A percentile compares a stretch with the other conserved stretches of the same genome.
phyloP scores from a whole-genome alignment of 2,888 invertebrate species.

The Cremastinae sp. region DNA sequence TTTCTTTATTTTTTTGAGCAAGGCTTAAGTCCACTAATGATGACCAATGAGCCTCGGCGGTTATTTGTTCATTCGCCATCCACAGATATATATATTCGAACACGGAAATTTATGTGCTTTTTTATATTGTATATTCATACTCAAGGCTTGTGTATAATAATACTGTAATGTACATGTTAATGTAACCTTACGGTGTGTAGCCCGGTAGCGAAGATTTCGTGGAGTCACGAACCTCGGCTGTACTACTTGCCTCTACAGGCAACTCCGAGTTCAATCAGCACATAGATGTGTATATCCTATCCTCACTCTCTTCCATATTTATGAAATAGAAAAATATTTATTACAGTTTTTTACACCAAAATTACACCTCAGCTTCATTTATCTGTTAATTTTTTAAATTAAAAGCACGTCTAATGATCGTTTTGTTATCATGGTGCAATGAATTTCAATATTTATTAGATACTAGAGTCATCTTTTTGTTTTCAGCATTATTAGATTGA shows the following conservation, averaged over 20 bases:
- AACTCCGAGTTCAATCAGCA: neutral
- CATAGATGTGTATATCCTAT: no score
- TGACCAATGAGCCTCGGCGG: slow-evolving; percentile 59
- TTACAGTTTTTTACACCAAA: no score
- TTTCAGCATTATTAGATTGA: no score
- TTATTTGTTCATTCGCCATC: no score
- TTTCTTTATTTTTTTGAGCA: no score
- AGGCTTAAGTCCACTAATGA: slow-evolving; percentile 59
- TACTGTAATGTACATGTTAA: slow-evolving; percentile 55
- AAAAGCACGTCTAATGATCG: no score
- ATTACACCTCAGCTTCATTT: no score
- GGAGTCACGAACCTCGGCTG: slow-evolving; percentile 44
- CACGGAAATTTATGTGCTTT: slow-evolving; percentile 12
- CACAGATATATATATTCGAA: slow-evolving; percentile 37
- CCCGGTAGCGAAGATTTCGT: slow-evolving; percentile 60
- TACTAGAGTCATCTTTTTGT: no score
- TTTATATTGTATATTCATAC: slow-evolving; percentile 6
- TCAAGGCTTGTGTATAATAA: slow-evolving; percentile 24
- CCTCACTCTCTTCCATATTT: neutral
- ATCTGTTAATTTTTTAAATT: no score
- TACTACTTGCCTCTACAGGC: slow-evolving; percentile 18
- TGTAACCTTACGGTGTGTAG: slow-evolving; percentile 54
- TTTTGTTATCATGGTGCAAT: no score
- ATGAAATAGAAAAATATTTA: no score
- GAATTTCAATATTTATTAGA: no score